These are phyloP conservation scores for Gambusia yucatana DNA, from an alignment of 2,797 vertebrate genomes.

Conservation along the genomic window DNA sequence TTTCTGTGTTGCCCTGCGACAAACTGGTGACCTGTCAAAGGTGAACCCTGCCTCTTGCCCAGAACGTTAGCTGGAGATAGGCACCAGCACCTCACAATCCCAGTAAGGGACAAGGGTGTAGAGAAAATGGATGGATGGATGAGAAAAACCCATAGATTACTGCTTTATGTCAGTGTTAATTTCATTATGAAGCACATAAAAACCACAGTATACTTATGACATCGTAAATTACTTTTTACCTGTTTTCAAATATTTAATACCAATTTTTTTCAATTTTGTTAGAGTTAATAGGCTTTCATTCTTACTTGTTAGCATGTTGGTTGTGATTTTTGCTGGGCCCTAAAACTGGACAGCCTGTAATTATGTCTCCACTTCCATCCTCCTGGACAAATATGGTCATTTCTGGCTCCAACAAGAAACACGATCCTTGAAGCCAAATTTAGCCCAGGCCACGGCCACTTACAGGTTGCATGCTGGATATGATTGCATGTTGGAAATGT, in stretches of 20 bases:
- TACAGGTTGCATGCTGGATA: slow-evolving; percentile 2
- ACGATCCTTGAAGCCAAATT: not conserved
- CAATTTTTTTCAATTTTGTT: not conserved
- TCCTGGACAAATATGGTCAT: slow-evolving; percentile 1
- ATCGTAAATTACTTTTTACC: not conserved
- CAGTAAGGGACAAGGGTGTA: too few species aligned
- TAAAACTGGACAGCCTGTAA: not conserved
- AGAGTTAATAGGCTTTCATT: not conserved
- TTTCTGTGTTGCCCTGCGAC: too few species aligned
- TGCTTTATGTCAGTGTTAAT: not conserved
- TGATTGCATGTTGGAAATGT: slow-evolving; percentile 17
- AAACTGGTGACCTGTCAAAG: too few species aligned
- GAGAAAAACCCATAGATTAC: not conserved
- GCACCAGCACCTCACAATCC: too few species aligned
- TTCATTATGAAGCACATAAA: not conserved
- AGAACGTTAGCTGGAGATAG: too few species aligned
- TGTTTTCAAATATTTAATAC: not conserved
- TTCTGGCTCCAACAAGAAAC: not conserved
- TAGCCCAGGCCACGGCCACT: not conserved
- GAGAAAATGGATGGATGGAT: too few species aligned
- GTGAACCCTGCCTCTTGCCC: too few species aligned
- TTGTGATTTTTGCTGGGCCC: not conserved
- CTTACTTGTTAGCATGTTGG: not conserved
- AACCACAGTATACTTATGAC: not conserved
- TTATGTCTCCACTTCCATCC: not conserved